A percentile compares a stretch with the other conserved stretches of the same genome.
Evolutionary conservation across 1,140 invertebrate genomes (phyloP).

Genomic region (Bombyx mori): DNA sequence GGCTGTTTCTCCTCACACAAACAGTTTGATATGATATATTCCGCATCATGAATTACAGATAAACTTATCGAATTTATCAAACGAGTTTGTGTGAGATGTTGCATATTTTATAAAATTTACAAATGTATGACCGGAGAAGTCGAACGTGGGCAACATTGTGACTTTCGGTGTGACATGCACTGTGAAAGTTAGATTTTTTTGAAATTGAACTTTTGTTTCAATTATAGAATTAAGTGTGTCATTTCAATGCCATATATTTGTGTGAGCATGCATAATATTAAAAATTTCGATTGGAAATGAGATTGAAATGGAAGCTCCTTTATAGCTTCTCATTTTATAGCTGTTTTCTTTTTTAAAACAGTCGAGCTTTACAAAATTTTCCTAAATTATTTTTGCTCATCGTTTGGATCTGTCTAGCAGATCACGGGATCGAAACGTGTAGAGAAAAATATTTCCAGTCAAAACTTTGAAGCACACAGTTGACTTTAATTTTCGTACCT

Average conservation of each 20-base stretch:
- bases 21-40: conserved; percentile 12
- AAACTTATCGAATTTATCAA: background rate
- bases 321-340: no score
- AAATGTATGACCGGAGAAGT: conserved; percentile 43
- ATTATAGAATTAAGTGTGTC: background rate
- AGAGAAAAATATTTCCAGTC: conserved; percentile 14
- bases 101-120: conserved; percentile 25
- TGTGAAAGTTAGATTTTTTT: conserved; percentile 34
- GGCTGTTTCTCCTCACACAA: conserved; percentile 45
- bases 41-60: background rate
- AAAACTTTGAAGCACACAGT: conserved; percentile 12
- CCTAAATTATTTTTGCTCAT: background rate
- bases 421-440: background rate
- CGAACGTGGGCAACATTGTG: conserved; percentile 40
- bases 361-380: no score
- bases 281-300: conserved; percentile 37
- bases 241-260: conserved; percentile 15
- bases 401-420: background rate
- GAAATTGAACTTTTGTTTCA: background rate
- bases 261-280: conserved; percentile 38
- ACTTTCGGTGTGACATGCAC: conserved; percentile 65
- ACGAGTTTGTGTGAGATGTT: conserved; percentile 40
- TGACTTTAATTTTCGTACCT: conserved; percentile 76
- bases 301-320: background rate
- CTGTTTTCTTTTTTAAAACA: no score